Evolutionary conservation across 2,113 vertebrate genomes (phyloP).

Genomic region (Etia nguti): DNA sequence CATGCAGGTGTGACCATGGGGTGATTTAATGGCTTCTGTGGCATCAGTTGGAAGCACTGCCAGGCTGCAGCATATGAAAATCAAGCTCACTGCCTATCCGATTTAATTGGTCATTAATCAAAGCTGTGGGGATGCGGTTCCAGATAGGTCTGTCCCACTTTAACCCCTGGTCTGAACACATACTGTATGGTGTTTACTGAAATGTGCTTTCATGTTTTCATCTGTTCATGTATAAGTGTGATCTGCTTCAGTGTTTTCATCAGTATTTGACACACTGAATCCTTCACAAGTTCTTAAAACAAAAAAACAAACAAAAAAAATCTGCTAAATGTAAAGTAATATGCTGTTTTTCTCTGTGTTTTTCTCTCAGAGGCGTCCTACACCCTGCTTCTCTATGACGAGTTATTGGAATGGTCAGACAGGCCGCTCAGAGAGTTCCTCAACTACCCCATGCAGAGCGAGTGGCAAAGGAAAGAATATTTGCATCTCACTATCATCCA

Average conservation of each 20-base stretch:
- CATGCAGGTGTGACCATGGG: not conserved
- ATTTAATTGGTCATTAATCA: not conserved
- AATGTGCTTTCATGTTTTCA: not conserved
- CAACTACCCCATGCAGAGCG: conserved; percentile 95
- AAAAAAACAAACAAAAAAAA: not conserved
- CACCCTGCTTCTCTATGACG: conserved; percentile 91
- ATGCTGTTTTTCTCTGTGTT: not conserved
- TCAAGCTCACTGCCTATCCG: not conserved
- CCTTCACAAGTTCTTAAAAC: not conserved
- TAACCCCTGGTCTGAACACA: not conserved
- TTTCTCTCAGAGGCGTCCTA: conserved; percentile 87
- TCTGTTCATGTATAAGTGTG: not conserved
- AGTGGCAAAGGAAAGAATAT: conserved; percentile 95
- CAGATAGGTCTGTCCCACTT: not conserved
- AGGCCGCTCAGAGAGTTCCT: conserved; percentile 92
- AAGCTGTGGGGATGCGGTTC: not conserved
- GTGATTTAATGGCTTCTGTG: not conserved
- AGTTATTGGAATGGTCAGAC: conserved; percentile 94
- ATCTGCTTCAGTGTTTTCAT: not conserved
- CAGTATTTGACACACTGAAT: not conserved
- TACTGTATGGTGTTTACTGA: not conserved
- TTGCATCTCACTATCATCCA: conserved; percentile 95
- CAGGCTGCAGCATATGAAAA: not conserved
- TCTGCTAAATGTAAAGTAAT: not conserved
- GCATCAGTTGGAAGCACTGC: fast-evolving